Evolutionary conservation across 2,797 vertebrate species (phyloP).

Genomic region (Hippopotamyrus pictus): DNA sequence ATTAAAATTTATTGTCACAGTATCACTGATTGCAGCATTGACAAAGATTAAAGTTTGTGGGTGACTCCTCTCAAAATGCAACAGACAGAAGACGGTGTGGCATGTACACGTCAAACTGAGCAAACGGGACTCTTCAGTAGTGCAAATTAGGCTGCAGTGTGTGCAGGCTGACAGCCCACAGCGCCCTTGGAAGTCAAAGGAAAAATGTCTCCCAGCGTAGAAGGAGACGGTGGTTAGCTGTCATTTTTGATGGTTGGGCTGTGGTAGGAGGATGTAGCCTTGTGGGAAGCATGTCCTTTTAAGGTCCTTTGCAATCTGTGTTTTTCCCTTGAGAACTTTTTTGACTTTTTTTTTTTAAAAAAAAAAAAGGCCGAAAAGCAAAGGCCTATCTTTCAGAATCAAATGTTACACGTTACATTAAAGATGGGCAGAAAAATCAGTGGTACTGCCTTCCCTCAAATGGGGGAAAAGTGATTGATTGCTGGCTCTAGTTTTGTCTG

Average conservation of each 20-base stretch:
- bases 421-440: not conserved
- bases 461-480: not conserved
- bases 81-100: not conserved
- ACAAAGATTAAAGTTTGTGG: not conserved
- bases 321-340: constrained; percentile 27
- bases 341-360: not conserved
- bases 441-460: not conserved
- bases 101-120: not conserved
- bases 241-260: constrained; percentile 28
- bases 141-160: constrained; percentile 21
- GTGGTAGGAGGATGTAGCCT: constrained; percentile 22
- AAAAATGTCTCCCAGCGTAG: constrained; percentile 16
- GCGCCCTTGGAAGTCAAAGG: not conserved
- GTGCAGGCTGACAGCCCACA: not conserved
- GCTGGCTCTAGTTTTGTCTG: not conserved
- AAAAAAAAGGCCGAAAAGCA: constrained; percentile 5
- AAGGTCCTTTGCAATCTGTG: constrained; percentile 13
- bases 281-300: constrained; percentile 23
- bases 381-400: not conserved
- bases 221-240: constrained; percentile 22
- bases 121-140: not conserved
- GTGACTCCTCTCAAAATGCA: not conserved
- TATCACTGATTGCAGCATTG: not conserved
- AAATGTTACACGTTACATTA: not conserved
- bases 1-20: not conserved